A percentile compares a stretch with the other conserved stretches of the same genome.
Conservation (phyloP, 2,888 invertebrate species). For the Cephus rjabovi region DNA sequence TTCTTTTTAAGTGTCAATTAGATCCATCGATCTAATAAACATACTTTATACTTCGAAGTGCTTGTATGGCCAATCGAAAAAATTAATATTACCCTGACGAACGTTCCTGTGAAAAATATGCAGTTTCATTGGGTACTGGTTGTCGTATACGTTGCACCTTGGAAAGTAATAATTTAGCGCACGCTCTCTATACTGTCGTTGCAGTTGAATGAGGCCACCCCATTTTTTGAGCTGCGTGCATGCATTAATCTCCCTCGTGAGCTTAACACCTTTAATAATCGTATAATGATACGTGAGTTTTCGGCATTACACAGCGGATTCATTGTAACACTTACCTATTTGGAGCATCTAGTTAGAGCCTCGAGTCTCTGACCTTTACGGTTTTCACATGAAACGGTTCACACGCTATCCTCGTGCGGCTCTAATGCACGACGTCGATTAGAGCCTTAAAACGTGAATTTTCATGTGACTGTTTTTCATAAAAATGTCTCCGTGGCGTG, state of each 20-base stretch:
- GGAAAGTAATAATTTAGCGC: conserved; percentile 1
- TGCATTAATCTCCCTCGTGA: conserved; percentile 36
- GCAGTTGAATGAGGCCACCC: not conserved
- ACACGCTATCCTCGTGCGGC: not conserved
- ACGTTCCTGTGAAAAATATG: not conserved
- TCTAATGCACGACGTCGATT: not conserved
- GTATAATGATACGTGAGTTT: conserved; percentile 38
- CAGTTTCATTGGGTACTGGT: not conserved
- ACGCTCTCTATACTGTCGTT: not conserved
- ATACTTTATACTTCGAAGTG: not conserved
- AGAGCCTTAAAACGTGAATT: not conserved
- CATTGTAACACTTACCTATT: conserved; percentile 25
- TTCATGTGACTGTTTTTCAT: not conserved
- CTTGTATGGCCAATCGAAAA: not conserved
- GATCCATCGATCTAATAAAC: not conserved
- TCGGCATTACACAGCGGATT: conserved; percentile 19
- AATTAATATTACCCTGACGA: not conserved
- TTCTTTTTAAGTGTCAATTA: not conserved
- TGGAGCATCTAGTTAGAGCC: conserved; percentile 11
- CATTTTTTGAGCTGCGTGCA: not conserved
- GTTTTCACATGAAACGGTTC: not conserved
- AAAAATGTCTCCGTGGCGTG: conserved; percentile 8
- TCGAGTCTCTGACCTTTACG: not conserved
- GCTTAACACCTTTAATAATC: conserved; percentile 32
- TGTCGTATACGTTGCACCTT: not conserved